Base-by-base conservation (phyloP, 1,140 invertebrate species). In the Trachelipus rathkii region DNA sequence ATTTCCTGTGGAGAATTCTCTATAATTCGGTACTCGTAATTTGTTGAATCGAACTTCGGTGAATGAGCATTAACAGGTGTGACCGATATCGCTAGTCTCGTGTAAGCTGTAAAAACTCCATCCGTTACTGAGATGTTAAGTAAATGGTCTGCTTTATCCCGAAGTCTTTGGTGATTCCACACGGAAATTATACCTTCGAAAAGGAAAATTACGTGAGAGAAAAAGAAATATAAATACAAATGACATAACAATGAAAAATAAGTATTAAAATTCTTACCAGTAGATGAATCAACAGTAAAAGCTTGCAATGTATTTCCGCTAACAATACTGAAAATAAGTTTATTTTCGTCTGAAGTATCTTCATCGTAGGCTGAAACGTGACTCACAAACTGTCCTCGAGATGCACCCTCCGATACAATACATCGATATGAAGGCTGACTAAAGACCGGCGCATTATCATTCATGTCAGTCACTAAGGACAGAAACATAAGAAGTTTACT, bases 21-120 rank as follows among this genome's bases (percentile, higher is more conserved):
- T 81, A 92, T 89, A 3, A 97, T 88, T 67, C 87, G 86, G 82
- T 96, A 96, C 33, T 90, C 88, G 85, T 95, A 97, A 15, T 87
- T 86, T 0, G 90, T 86, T 76, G 89, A 88, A 44, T 67, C 75
- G 70, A 83, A 82, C 66, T 72, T 75, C 72, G 78, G 78, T 79
- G 82, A 79, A 86, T 97, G 97, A 85, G 98, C 96, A 85, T 99
- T 98, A 75, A 93, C 92, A 86, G 99, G 96, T 11, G 92, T 85
- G 33, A 99, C 91, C 53, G 88, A 89, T 8, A 98, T 88, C 19
- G 89, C 84, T 6, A 97, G 89, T 70, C 89, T 89, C 0, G 94
- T 90, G 23, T 90, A 91, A 0, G 95, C 83, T 6, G 84, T 85
- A 82, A 86, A 89, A 79, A 87, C 88, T 10, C 88, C 88, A 82